phyloP scores from a whole-genome alignment of 2,113 vertebrate genomes.

The Acanthochromis polyacanthus region DNA sequence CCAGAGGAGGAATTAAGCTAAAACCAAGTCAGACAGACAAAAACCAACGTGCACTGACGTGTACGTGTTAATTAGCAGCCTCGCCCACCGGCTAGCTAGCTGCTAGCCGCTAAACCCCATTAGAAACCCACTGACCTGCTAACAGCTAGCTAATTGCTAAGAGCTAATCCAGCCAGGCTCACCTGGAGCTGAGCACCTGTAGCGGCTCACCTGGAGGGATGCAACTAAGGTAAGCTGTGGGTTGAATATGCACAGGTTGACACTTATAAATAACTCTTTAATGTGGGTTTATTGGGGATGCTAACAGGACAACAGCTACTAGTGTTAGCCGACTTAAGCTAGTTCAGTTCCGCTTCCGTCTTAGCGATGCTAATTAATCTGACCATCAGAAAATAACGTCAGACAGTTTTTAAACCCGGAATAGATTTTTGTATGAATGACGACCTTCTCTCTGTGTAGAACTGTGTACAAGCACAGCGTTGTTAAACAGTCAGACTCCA shows the following conservation, averaged over 20 bases:
- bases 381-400: not conserved
- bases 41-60: not conserved
- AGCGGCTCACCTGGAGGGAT: conserved; percentile 30
- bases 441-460: not conserved
- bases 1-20: not conserved
- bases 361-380: not conserved
- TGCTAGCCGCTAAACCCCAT: conserved; percentile 7
- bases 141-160: conserved; percentile 13
- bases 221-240: conserved; percentile 39
- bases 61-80: conserved; percentile 4
- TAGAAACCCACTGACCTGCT: not conserved
- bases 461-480: not conserved
- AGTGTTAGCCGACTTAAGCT: conserved; percentile 5
- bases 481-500: not conserved
- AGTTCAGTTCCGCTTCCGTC: conserved; percentile 60
- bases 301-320: not conserved
- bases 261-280: not conserved
- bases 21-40: not conserved
- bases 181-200: not conserved
- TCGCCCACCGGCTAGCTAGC: conserved; percentile 42
- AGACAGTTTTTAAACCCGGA: not conserved
- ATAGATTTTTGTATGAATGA: not conserved
- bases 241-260: not conserved
- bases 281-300: not conserved
- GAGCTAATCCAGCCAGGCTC: not conserved